Conservation (phyloP, 1,140 invertebrate species). For the Drosophila orena region DNA sequence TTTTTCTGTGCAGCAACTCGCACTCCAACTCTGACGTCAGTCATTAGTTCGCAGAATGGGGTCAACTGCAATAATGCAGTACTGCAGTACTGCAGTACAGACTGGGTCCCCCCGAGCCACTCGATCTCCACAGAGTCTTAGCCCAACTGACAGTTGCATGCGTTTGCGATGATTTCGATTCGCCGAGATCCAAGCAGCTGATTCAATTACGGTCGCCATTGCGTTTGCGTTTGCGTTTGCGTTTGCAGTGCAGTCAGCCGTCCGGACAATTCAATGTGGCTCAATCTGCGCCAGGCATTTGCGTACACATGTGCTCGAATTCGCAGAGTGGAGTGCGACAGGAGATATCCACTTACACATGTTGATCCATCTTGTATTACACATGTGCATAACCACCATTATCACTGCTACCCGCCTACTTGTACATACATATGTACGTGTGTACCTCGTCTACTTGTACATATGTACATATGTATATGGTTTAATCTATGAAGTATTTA, state of each 20-base stretch:
- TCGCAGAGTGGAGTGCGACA: constrained; percentile 11
- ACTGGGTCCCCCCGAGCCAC: neutral
- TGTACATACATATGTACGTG: too few species aligned
- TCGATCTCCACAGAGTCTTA: constrained; percentile 15
- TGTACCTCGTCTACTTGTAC: neutral
- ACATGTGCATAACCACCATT: constrained; percentile 12
- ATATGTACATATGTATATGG: too few species aligned
- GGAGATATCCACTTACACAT: constrained; percentile 44
- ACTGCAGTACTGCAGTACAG: too few species aligned
- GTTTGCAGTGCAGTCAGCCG: constrained; percentile 51
- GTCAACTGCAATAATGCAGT: constrained; percentile 55
- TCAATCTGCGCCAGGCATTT: constrained; percentile 29
- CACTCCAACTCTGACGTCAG: constrained; percentile 25
- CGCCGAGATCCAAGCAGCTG: constrained; percentile 28
- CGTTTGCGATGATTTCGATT: constrained; percentile 24
- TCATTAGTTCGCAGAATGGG: constrained; percentile 57
- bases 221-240: too few species aligned
- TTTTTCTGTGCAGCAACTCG: neutral
- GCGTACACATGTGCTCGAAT: constrained; percentile 12
- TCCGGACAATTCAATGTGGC: constrained; percentile 44
- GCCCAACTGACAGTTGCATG: constrained; percentile 41
- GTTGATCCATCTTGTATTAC: constrained; percentile 36
- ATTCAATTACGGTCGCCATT: constrained; percentile 38
- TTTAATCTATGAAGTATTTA: constrained; percentile 34
- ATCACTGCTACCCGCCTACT: constrained; percentile 2